Conservation (phyloP, 2,113 vertebrate genomes). For the Protobothrops mucrosquamatus region DNA sequence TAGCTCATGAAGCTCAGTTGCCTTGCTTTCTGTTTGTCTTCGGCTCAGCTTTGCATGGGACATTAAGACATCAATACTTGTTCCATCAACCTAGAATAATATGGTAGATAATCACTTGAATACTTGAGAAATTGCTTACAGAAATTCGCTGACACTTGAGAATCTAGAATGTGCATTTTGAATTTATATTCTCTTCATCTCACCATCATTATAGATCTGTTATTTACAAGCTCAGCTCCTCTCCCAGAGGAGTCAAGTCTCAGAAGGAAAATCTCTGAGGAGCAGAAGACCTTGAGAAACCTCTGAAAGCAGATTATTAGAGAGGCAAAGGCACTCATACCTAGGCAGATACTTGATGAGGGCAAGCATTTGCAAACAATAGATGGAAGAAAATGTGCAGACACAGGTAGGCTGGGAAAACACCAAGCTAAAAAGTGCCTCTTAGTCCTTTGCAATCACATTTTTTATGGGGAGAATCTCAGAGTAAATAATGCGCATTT, state of each 20-base stretch:
- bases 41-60: not conserved
- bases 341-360: not conserved
- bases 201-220: not conserved
- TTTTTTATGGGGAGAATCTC: not conserved
- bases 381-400: not conserved
- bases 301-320: not conserved
- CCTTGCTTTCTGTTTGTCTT: not conserved
- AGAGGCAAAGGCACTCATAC: not conserved
- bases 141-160: not conserved
- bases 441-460: not conserved
- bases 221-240: not conserved
- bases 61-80: not conserved
- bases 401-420: not conserved
- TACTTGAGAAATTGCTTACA: not conserved
- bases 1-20: not conserved
- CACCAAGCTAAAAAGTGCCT: not conserved
- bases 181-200: not conserved
- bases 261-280: not conserved
- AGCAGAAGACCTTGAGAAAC: not conserved
- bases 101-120: not conserved
- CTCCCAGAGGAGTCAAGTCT: not conserved
- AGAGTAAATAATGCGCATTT: not conserved
- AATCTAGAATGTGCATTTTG: not conserved
- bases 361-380: not conserved
- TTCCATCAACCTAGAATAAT: not conserved